Conservation (phyloP, 2,113 vertebrate genomes). For the Xenus cinereus region DNA sequence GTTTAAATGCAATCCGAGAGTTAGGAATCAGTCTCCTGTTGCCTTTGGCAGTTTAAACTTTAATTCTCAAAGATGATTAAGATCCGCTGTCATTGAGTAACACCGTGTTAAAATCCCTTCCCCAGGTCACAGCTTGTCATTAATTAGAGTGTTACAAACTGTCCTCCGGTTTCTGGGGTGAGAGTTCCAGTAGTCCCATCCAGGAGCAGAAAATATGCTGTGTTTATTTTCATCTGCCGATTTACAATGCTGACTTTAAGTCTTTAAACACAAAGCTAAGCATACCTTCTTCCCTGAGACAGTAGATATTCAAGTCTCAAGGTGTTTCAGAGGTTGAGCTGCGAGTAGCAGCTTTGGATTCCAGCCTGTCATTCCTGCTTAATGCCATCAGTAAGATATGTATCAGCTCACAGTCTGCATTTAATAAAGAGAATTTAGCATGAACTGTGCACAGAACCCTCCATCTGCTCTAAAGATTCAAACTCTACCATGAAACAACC, state of each 20-base stretch:
- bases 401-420: neutral
- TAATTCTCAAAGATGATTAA: neutral
- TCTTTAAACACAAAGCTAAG: neutral
- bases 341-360: neutral
- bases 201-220: neutral
- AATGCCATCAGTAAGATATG: accelerated
- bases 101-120: neutral
- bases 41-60: neutral
- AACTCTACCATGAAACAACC: neutral
- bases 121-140: neutral
- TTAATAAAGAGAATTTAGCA: neutral
- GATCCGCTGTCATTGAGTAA: neutral
- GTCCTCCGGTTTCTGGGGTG: neutral
- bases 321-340: neutral
- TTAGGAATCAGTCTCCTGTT: neutral
- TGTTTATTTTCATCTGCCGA: neutral
- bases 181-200: neutral
- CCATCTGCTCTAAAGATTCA: neutral
- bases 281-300: neutral
- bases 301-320: neutral
- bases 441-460: neutral
- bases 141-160: neutral
- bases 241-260: neutral
- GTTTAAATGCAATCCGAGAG: neutral
- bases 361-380: neutral